These are phyloP conservation scores for Athalia cordata DNA, from an alignment of 2,888 invertebrate species.

Conservation along the genomic window DNA sequence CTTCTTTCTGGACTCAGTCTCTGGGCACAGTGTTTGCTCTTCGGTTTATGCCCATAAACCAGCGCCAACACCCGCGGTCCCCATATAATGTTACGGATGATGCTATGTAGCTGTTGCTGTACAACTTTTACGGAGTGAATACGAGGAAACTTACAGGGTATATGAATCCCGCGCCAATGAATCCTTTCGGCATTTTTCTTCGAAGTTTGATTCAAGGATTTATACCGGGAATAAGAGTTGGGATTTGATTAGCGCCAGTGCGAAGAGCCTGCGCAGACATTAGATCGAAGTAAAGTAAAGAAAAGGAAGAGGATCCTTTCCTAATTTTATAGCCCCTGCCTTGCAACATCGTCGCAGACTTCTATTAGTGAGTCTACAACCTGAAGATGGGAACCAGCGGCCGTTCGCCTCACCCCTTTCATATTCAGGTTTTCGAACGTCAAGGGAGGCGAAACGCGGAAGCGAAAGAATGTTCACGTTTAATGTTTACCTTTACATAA, in stretches of 20 bases:
- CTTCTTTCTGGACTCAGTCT: conserved; percentile 38
- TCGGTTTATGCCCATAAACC: conserved; percentile 45
- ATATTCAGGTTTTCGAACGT: conserved; percentile 4
- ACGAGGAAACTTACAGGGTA: too few relatives aligned
- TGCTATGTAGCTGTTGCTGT: too few relatives aligned
- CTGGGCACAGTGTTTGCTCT: conserved; percentile 42
- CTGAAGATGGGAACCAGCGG: not conserved
- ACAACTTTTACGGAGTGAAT: too few relatives aligned
- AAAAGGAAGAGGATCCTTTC: conserved; percentile 7
- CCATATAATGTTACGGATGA: not conserved
- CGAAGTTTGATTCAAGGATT: conserved; percentile 16
- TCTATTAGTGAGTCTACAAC: conserved; percentile 8
- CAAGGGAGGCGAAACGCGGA: not conserved
- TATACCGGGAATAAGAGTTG: conserved; percentile 6
- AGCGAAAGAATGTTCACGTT: not conserved
- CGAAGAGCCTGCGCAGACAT: not conserved
- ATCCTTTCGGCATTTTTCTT: too few relatives aligned
- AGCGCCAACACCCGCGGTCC: conserved; percentile 40
- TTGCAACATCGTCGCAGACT: conserved; percentile 9
- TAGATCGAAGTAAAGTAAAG: too few relatives aligned
- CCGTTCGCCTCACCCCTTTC: not conserved
- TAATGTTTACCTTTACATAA: not conserved
- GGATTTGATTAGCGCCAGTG: conserved; percentile 38
- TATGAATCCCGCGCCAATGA: too few relatives aligned
- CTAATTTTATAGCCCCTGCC: conserved; percentile 15